Evolutionary conservation across 2,888 invertebrate genomes (phyloP).

Genomic region (Diadromus collaris): DNA sequence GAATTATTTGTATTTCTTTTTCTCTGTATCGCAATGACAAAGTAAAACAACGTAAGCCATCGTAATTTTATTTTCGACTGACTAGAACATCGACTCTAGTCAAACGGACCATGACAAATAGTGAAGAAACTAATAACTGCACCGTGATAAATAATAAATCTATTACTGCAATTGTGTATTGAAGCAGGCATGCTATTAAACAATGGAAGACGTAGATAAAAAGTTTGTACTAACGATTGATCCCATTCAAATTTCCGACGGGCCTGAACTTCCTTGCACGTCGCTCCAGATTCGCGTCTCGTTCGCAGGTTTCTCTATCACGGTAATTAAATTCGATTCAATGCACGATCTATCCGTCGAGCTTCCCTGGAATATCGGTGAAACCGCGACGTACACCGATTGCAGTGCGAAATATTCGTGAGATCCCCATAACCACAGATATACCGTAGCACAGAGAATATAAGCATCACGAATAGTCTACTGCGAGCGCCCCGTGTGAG

Average conservation of each 20-base stretch:
- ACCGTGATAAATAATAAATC: not conserved
- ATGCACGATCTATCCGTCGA: conserved; percentile 35
- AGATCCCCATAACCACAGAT: not conserved
- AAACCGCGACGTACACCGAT: conserved; percentile 25
- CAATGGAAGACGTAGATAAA: too few relatives aligned
- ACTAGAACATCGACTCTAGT: too few relatives aligned
- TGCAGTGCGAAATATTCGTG: not conserved
- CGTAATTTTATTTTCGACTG: too few relatives aligned
- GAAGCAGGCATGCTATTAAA: too few relatives aligned
- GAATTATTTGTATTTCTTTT: too few relatives aligned
- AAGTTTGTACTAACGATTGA: conserved; percentile 9
- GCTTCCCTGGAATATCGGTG: conserved; percentile 36
- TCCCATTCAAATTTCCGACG: conserved; percentile 56
- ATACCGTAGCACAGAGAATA: not conserved
- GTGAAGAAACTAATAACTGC: not conserved
- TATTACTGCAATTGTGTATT: not conserved
- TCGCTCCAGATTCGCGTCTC: conserved; percentile 48
- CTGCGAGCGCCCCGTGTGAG: conserved; percentile 6
- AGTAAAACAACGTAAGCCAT: not conserved
- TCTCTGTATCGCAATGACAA: not conserved
- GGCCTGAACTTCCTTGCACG: conserved; percentile 31
- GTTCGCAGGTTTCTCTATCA: conserved; percentile 25
- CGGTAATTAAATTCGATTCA: conserved; percentile 55
- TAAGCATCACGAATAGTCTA: conserved; percentile 5
- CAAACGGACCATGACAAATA: too few relatives aligned